Evolutionary conservation across 2,888 invertebrate genomes (phyloP), one percentile per base, ranked within the genome.

Genomic region (Baccha elongata): DNA sequence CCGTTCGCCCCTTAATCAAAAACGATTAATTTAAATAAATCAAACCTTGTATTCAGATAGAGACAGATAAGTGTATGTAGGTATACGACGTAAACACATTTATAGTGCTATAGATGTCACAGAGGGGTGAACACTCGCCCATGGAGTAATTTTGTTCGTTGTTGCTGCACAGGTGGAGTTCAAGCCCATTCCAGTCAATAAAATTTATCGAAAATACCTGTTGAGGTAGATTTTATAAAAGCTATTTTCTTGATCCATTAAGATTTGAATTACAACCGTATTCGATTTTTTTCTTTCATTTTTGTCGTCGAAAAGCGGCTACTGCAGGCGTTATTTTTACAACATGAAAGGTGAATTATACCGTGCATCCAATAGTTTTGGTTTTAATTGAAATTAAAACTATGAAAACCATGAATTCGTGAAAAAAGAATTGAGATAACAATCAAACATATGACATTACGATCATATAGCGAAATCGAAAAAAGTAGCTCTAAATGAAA

Each of bases 211-310:
- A 67, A 68, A 53, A 40, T 29, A 64, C 48, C 62, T 73, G 68
- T 62, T 23, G 21, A 52, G 32, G 60, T 53, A 37, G 8, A 67
- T 48, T 52, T 50, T 21, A 29, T 40, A n/a, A 65, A 71, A 72
- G 55, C 50, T 58, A 42, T 74, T 78, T 71, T 71, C 78, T 71
- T 69, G 74, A 68, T 74, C 80, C 68, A 80, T 69, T 80, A 80
- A 69, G 26, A 60, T 74, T 64, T 69, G 55, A 80, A 50, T 80
- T 68, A 73, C 73, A 64, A 37, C 64, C 35, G 15, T 50, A 40
- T 53, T 46, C 60, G 62, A 29, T 37, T 62, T 68, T 60, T 71
- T 53, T 44, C 40, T 50, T 29, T 52, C 46, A 71, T 23, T 15
- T 73, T 37, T 62, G 44, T 79, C 35, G 15, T 37, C 44, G n/a